These are phyloP conservation scores for Chunga burmeisteri DNA, from an alignment of 2,113 vertebrate species.

Conservation along the genomic window DNA sequence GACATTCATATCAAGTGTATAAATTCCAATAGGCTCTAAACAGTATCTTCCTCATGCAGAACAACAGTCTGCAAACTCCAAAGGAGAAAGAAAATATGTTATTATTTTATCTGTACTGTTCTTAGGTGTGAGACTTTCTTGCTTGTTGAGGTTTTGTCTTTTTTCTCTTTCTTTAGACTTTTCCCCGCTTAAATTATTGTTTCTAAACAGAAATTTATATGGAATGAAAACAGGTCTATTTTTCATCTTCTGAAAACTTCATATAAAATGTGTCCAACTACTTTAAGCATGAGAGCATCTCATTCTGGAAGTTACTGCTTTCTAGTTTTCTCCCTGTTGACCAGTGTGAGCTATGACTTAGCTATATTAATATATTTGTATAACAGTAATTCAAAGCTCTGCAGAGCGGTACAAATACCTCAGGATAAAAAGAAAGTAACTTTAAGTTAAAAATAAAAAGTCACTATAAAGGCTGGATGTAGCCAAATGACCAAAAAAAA, in stretches of 20 bases:
- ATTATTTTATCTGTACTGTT: background rate
- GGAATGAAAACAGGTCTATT: background rate
- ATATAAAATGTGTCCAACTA: background rate
- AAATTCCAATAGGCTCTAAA: background rate
- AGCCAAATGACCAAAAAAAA: background rate
- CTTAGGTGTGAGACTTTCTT: background rate
- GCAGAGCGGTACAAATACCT: background rate
- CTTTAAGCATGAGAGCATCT: background rate
- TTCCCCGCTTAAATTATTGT: background rate
- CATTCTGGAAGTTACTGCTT: background rate
- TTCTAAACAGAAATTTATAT: background rate
- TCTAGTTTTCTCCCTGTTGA: background rate
- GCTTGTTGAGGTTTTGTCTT: background rate
- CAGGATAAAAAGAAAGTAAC: background rate
- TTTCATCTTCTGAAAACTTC: background rate
- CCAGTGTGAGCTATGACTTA: background rate
- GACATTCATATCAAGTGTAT: background rate
- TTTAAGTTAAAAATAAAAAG: background rate
- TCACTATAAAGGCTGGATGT: background rate
- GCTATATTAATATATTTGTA: background rate
- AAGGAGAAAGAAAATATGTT: background rate
- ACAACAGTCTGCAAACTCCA: background rate
- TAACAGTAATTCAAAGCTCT: background rate
- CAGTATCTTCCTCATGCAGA: background rate
- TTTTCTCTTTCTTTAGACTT: background rate